Percentiles rank a stretch among this genome's conserved stretches.
These are phyloP conservation scores for Centropyge bicolor DNA, from an alignment of 2,797 vertebrate species.

Conservation along the genomic window DNA sequence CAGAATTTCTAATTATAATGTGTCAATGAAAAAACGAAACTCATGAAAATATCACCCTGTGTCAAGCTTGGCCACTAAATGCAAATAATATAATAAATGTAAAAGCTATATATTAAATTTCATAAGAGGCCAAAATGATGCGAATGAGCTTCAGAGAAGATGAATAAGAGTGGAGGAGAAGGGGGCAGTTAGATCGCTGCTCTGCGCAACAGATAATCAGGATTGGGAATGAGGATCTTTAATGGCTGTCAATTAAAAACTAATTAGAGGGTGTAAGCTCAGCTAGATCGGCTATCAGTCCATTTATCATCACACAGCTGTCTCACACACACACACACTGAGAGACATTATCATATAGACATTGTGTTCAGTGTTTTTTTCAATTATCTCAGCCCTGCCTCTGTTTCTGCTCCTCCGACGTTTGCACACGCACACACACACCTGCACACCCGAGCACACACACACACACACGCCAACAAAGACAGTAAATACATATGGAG, in stretches of 20 bases:
- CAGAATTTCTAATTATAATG: not conserved
- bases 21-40: too few relatives aligned
- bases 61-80: not conserved
- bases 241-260: slow-evolving; percentile 87
- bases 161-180: slow-evolving; percentile 29
- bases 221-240: slow-evolving; percentile 82
- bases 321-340: slow-evolving; percentile 30
- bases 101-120: not conserved
- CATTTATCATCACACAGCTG: slow-evolving; percentile 79
- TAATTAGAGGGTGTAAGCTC: slow-evolving; percentile 84
- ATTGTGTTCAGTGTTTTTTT: slow-evolving; percentile 34
- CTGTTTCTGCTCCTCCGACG: slow-evolving; percentile 32
- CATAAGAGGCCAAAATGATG: slow-evolving; percentile 32
- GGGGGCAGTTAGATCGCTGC: slow-evolving; percentile 63
- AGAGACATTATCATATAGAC: slow-evolving; percentile 41
- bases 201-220: slow-evolving; percentile 79
- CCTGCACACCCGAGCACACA: slow-evolving; percentile 2
- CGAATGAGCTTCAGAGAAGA: slow-evolving; percentile 31
- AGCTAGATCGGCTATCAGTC: slow-evolving; percentile 82
- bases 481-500: slow-evolving; percentile 73
- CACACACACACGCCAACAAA: slow-evolving; percentile 30
- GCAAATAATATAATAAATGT: not conserved
- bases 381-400: slow-evolving; percentile 15
- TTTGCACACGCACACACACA: slow-evolving; percentile 27
- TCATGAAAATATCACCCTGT: not conserved